Base-by-base conservation (phyloP, 2,888 invertebrate genomes). In the Pseudanteris insignis region DNA sequence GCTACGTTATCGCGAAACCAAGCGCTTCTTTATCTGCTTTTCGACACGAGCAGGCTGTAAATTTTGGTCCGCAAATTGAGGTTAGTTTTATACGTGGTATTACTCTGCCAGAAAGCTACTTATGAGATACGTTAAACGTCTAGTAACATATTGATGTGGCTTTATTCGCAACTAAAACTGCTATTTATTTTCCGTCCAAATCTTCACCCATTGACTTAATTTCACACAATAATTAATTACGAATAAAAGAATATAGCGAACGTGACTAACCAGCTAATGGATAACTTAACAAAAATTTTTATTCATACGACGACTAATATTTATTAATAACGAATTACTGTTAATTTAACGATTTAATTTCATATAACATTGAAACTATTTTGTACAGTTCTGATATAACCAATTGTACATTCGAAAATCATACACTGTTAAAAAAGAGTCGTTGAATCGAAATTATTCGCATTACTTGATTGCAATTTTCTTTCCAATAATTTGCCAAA, bases 41-140 rank as follows among this genome's bases (percentile, higher is more conserved):
- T 40, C 28, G 60, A 33, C 50, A 34, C 44, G 43, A 57, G 47
- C 53, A 43, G 53, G 48, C 53, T 51, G 53, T 62, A 62, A 62
- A 62, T 62, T 58, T 62, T 38, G 62, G 57, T 57, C 53, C 37
- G 48, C 47, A 62, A 57, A 62, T 55, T 62, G 53, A 46, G 47
- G 44, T 18, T 44, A 43, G 41, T 14, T 51, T 7, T 2, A 18
- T 3, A 29, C 46, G 33, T 33, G 34, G 34, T 46, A 46, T 33
- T 28, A 51, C 54, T 33, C 26, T 48, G 33, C 30, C 48, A 47
- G 44, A 40, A 55, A 28, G 41, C 32, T 57, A 53, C 57, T 62
- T 53, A 47, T 43, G 57, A 51, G 51, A 14, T 38, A 25, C 34
- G 41, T 57, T 57, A 62, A 51, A 37, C 29, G 25, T 10, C 38